phyloP scores from a whole-genome alignment of 2,113 vertebrate species.

The Apistogramma diplotaenia region DNA sequence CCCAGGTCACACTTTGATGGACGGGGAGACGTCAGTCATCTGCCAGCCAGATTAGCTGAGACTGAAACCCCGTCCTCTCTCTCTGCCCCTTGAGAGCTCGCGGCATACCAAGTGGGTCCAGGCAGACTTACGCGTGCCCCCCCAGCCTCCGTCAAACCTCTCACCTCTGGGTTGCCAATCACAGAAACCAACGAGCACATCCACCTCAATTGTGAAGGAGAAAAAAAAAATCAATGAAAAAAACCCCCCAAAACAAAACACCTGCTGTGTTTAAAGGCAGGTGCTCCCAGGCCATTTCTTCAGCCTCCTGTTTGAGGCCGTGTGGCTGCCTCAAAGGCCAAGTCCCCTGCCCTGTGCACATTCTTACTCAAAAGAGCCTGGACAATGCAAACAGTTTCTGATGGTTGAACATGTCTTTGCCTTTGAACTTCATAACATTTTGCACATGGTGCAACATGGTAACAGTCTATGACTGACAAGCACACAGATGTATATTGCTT shows the following conservation, averaged over 20 bases:
- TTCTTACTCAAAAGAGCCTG: conserved; percentile 8
- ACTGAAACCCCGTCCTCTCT: conserved; percentile 47
- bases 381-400: background rate
- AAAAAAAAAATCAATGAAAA: background rate
- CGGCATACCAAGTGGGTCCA: conserved; percentile 62
- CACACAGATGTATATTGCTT: background rate
- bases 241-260: background rate
- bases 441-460: background rate
- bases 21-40: conserved; percentile 77
- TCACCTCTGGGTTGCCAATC: conserved; percentile 56
- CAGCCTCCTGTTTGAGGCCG: background rate
- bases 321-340: conserved; percentile 11
- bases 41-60: conserved; percentile 69
- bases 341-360: background rate
- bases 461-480: background rate
- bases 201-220: conserved; percentile 2
- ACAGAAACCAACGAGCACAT: conserved; percentile 33
- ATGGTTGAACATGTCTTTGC: background rate
- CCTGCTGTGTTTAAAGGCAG: conserved; percentile 53
- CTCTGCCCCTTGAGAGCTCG: conserved; percentile 56
- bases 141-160: conserved; percentile 41
- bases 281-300: conserved; percentile 9
- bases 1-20: conserved; percentile 80
- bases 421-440: background rate
- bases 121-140: conserved; percentile 24